Evolutionary conservation across 2,888 invertebrate species (phyloP).

Genomic region (Amiota minor): DNA sequence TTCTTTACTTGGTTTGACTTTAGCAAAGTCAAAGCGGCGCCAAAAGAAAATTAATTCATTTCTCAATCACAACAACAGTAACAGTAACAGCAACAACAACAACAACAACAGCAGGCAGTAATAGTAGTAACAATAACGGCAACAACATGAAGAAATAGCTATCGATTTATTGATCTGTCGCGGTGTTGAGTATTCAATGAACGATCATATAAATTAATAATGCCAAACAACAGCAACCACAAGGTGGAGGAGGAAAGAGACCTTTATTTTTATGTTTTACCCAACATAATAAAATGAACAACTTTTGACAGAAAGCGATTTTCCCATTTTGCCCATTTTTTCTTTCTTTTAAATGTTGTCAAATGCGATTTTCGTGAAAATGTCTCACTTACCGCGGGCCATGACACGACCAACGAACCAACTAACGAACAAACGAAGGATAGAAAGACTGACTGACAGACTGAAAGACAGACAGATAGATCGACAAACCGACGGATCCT

Average conservation of each 20-base stretch:
- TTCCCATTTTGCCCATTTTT: neutral
- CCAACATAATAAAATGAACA: no score
- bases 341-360: neutral
- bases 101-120: conserved; percentile 20
- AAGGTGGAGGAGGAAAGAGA: neutral
- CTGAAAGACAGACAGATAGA: neutral
- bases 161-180: conserved; percentile 4
- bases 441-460: neutral
- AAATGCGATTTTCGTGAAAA: conserved; percentile 16
- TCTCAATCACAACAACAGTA: neutral
- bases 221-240: neutral
- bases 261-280: no score
- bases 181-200: neutral
- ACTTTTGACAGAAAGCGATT: no score
- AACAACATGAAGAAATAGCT: conserved; percentile 2
- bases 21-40: no score
- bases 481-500: neutral
- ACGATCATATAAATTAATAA: conserved; percentile 5
- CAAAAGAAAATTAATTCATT: no score
- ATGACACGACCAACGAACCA: neutral
- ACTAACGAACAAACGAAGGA: neutral
- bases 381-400: conserved; percentile 5
- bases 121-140: conserved; percentile 9
- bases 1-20: no score
- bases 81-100: conserved; percentile 20